These are phyloP conservation scores for Spea bombifrons DNA, from an alignment of 2,113 vertebrate species.

Conservation along the genomic window DNA sequence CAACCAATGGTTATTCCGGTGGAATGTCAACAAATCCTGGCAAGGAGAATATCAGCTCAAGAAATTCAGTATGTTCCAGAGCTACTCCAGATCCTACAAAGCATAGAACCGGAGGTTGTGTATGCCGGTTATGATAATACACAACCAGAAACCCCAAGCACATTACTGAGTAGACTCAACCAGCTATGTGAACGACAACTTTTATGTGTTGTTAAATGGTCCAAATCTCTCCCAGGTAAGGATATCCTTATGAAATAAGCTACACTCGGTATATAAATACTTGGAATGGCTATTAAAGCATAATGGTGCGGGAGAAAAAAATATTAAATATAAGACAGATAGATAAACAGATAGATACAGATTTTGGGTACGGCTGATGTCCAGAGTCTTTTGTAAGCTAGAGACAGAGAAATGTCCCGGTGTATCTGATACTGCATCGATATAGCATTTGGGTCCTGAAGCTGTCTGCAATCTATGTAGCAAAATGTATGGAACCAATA, in stretches of 20 bases:
- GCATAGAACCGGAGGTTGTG: constrained; percentile 87
- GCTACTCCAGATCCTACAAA: constrained; percentile 81
- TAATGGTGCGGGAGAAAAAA: too few species aligned
- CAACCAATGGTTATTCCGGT: constrained; percentile 66
- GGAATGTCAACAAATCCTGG: constrained; percentile 71
- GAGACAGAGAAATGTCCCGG: too few species aligned
- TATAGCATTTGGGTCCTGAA: too few species aligned
- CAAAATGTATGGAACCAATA: too few species aligned
- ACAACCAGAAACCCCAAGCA: constrained; percentile 77
- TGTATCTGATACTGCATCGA: too few species aligned
- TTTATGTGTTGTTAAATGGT: constrained; percentile 94
- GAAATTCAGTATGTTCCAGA: constrained; percentile 82
- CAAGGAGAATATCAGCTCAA: constrained; percentile 71
- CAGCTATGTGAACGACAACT: constrained; percentile 90
- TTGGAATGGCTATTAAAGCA: too few species aligned
- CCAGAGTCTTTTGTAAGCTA: too few species aligned
- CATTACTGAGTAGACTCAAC: constrained; percentile 90
- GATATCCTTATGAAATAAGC: background rate
- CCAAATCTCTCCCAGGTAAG: constrained; percentile 94
- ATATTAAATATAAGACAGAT: too few species aligned
- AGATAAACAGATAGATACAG: too few species aligned
- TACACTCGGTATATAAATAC: too few species aligned
- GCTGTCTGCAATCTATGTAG: too few species aligned
- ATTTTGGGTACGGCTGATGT: too few species aligned
- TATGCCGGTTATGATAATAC: constrained; percentile 84